Conservation (phyloP, 2,888 invertebrate species). For the Noctua pronuba region DNA sequence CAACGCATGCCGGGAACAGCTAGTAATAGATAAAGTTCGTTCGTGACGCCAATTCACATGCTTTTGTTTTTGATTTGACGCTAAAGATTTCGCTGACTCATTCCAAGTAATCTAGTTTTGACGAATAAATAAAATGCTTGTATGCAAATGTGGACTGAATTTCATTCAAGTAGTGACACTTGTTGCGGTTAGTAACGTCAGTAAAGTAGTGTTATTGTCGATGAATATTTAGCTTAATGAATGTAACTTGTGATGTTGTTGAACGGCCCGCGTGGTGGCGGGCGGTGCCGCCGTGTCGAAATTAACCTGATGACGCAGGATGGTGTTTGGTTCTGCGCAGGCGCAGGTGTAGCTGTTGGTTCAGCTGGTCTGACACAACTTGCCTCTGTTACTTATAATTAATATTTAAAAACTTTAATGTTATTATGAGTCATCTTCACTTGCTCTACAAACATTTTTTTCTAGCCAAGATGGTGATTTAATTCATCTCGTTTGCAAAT, state of each 20-base stretch:
- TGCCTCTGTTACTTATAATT: slow-evolving; percentile 57
- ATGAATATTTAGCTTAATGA: slow-evolving; percentile 75
- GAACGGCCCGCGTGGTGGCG: slow-evolving; percentile 61
- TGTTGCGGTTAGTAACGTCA: slow-evolving; percentile 38
- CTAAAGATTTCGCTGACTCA: slow-evolving; percentile 30
- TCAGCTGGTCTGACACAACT: slow-evolving; percentile 76
- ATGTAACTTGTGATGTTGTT: slow-evolving; percentile 71
- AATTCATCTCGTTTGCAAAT: not conserved
- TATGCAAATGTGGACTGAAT: slow-evolving; percentile 36
- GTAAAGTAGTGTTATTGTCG: slow-evolving; percentile 30
- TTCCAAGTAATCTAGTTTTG: slow-evolving; percentile 25
- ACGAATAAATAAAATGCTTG: slow-evolving; percentile 12
- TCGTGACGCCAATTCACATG: slow-evolving; percentile 1
- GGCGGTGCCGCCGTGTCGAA: slow-evolving; percentile 74
- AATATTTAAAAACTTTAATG: slow-evolving; percentile 67
- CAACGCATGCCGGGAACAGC: no score
- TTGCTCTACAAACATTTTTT: slow-evolving; percentile 57
- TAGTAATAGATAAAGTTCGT: slow-evolving; percentile 10
- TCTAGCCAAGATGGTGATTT: not conserved
- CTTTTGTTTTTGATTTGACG: slow-evolving; percentile 12
- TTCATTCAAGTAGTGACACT: slow-evolving; percentile 50
- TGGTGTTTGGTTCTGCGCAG: slow-evolving; percentile 75
- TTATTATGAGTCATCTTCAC: slow-evolving; percentile 75
- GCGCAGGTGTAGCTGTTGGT: slow-evolving; percentile 79
- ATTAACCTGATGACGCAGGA: slow-evolving; percentile 85